Evolutionary conservation across 2,888 invertebrate genomes (phyloP), one percentile per base, ranked within the genome.

Genomic region (Serripes groenlandicus): DNA sequence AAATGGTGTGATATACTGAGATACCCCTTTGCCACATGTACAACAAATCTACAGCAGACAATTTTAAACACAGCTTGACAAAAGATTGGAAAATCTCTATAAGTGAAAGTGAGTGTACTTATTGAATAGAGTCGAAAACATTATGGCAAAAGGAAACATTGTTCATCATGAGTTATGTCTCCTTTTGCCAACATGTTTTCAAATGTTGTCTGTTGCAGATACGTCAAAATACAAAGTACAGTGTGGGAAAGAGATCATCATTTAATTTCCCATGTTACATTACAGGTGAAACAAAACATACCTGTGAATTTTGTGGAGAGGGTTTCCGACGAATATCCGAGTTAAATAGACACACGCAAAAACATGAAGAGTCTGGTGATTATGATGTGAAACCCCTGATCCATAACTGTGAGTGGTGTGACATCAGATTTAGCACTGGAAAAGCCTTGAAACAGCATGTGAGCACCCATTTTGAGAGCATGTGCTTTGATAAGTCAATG

Each of bases 231-330:
- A 42, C 42, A 7, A 42, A 15, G 42, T 7, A 7, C 15, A 11
- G 42, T 42, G 7, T 42, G 42, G 42, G 42, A 42, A 42, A 42
- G 9, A 15, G 42, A 11, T 49, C 2, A 49, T 5, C 21, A 49
- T 21, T 49, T n/a, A n/a, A n/a, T 49, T 49, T 49, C 7, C 15
- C 49, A 30, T 30, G 9, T 30, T 60, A 26, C 26, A 28, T 74
- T 77, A 35, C 56, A 84, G 86, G 86, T n/a, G 83, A 86, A 62
- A 70, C 66, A 26, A 78, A 78, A 18, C 86, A 81, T 68, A 81
- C 81, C 0, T 86, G 86, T 68, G 86, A 86, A 30, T 28, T 74
- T 15, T 86, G 86, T 62, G 86, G 86, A 0, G 83, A 86, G 60
- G 86, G 86, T 30, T 81, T 86, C 26, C 30, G 86, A 18, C 56